These are phyloP conservation scores for Motacilla tschutschensis DNA, from an alignment of 2,113 vertebrate genomes.

Conservation along the genomic window DNA sequence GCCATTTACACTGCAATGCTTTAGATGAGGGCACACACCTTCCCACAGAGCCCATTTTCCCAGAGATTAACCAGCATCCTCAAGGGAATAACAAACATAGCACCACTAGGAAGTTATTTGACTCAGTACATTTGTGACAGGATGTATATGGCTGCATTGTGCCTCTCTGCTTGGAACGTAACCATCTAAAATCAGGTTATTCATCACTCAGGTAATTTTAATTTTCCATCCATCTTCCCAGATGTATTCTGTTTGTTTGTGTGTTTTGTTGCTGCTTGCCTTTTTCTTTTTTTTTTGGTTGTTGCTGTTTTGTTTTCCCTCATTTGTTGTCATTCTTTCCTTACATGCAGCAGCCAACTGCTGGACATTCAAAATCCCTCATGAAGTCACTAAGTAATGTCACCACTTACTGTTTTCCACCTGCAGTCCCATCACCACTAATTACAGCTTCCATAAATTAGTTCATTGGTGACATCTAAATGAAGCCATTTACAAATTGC, in stretches of 20 bases:
- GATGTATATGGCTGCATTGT: not conserved
- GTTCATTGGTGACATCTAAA: slow-evolving; percentile 35
- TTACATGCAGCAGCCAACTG: not conserved
- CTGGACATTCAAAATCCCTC: not conserved
- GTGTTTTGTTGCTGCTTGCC: not conserved
- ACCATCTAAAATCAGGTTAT: not conserved
- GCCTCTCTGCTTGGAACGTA: not conserved
- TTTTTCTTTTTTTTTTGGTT: not conserved
- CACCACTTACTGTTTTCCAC: slow-evolving; percentile 37
- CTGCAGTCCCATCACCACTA: slow-evolving; percentile 20
- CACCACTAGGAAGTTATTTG: not conserved
- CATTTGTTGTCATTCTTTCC: not conserved
- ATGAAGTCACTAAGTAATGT: slow-evolving; percentile 34
- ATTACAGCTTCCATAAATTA: slow-evolving; percentile 48
- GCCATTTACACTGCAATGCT: not conserved
- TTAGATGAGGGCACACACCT: not conserved
- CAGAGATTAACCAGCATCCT: not conserved
- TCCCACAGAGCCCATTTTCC: not conserved
- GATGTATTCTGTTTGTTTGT: not conserved
- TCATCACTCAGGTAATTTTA: not conserved
- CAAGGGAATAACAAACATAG: not conserved
- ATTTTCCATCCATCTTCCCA: not conserved
- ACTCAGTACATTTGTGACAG: not conserved
- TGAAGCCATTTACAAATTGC: slow-evolving; percentile 50
- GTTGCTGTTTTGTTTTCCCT: not conserved